Base-by-base conservation (phyloP, 2,797 vertebrate genomes). In the Anguilla marmorata region DNA sequence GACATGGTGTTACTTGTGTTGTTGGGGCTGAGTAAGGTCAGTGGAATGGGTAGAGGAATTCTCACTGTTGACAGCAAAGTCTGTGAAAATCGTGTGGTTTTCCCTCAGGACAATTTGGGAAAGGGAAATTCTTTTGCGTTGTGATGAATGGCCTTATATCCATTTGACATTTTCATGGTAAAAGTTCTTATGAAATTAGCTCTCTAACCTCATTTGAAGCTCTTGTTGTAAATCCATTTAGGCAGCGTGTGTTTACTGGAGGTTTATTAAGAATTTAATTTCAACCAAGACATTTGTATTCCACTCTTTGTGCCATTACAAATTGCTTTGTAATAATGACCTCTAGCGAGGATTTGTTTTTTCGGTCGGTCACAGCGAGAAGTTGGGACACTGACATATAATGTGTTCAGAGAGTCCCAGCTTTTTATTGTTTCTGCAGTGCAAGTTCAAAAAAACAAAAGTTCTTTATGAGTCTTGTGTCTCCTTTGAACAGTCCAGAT, bases 101-200 rank as follows among this genome's bases (percentile, higher is more conserved):
- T 48, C 76, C 45, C 76, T 19, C 76, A 80, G 76, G 76, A 50
- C 76, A 80, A 48, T 80, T 80, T 80, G 41, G 41, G 41, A 80
- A 80, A 48, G 76, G 76, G 24, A 45, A 80, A 80, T 80, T 80
- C 76, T 80, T 80, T 80, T 30, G 24, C 45, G 11, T 80, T 45
- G 76, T 80, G 76, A 80, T 80, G 19, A 50, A 80, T 80, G 76
- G 76, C 76, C 76, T 80, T 80, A 80, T 80, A 80, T 80, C 76
- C 76, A 48, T 48, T 80, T 80, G 76, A 80, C 76, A 80, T 80
- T 80, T 80, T 80, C 37, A 80, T 80, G 76, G 76, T 80, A 48
- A 80, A 80, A 80, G 41, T 80, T 80, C 37, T 80, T 48, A 80
- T 80, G 41, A 80, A 80, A 80, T 80, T 80, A 80, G 76, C 76